Base-by-base conservation (phyloP, 1,140 invertebrate species). In the Homarus americanus region DNA sequence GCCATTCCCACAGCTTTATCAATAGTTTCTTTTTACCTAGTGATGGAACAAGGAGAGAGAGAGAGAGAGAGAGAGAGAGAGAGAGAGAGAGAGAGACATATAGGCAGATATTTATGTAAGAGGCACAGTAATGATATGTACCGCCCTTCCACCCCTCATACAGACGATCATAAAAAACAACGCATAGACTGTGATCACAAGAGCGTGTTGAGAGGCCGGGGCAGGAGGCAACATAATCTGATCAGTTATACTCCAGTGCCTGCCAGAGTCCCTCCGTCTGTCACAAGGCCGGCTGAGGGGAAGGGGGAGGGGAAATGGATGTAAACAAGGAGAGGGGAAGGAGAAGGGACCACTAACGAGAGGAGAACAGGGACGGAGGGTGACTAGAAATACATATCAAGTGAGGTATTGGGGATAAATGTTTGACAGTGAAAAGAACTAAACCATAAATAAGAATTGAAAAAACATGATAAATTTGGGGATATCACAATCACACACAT, bases 311-410 rank as follows among this genome's bases (percentile, higher is more conserved):
- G 28, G 63, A 32, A 69, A 69, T 69, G 63, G n/a, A 69, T 69
- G 63, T 69, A 69, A 69, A 69, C 63, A 69, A 69, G 63, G 63
- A 28, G 63, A 69, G 63, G 63, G 63, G 63, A 69, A 69, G 63
- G 63, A 69, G 63, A 69, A 69, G 63, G 63, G 63, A 69, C n/a
- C 63, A 28, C 63, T 69, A 69, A 69, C 63, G 63, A 69, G 63
- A 24, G 63, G 12, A 69, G 63, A 69, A 69, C 63, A 69, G 63
- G 63, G 63, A 12, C n/a, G 24, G n/a, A 69, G 63, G 63, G 63
- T 7, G n/a, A 9, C 10, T 9, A 32, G 63, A 69, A 32, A 32
- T 69, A 32, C 63, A 69, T 32, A 28, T 17, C 3, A 7, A 28
- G 63, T 7, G 63, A 32, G 7, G 28, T 32, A 10, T 28, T 7